phyloP scores from a whole-genome alignment of 2,888 invertebrate genomes.

The Nomada hirtipes region DNA sequence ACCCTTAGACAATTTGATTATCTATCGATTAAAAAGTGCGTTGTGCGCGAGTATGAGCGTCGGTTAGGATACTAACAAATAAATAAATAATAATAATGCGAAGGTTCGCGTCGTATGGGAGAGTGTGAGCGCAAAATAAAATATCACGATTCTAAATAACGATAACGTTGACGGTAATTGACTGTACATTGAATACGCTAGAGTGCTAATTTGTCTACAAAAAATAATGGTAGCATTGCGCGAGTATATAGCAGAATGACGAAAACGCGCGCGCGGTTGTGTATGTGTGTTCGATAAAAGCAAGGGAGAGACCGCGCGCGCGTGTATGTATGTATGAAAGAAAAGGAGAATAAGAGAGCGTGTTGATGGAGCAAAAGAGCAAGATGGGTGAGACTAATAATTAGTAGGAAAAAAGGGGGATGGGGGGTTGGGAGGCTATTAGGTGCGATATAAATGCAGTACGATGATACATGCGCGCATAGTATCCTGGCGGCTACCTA shows the following conservation, averaged over 20 bases:
- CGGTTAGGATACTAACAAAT: conserved; percentile 49
- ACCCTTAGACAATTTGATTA: conserved; percentile 72
- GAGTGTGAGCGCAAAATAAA: conserved; percentile 32
- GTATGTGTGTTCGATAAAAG: neutral
- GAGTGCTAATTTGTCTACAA: conserved; percentile 80
- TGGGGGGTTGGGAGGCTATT: conserved; percentile 71
- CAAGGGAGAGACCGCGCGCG: neutral
- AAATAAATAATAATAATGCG: conserved; percentile 4
- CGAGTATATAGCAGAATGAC: conserved; percentile 36
- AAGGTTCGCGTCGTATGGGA: conserved; percentile 11
- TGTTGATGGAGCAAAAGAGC: conserved; percentile 23
- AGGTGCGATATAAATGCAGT: conserved; percentile 46
- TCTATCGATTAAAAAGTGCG: conserved; percentile 41
- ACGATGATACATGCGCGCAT: conserved; percentile 43
- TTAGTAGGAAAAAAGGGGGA: conserved; percentile 59
- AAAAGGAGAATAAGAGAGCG: neutral
- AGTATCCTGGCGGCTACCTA: conserved; percentile 70
- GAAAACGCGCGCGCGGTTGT: neutral
- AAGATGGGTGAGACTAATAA: conserved; percentile 52
- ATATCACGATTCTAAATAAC: conserved; percentile 79
- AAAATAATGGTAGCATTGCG: conserved; percentile 69
- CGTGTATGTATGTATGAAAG: conserved; percentile 32
- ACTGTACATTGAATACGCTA: conserved; percentile 78
- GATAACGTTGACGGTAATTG: conserved; percentile 74
- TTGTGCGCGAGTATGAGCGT: neutral